These are phyloP conservation scores for Petrolisthes cinctipes DNA, from an alignment of 2,888 invertebrate genomes.

Conservation along the genomic window DNA sequence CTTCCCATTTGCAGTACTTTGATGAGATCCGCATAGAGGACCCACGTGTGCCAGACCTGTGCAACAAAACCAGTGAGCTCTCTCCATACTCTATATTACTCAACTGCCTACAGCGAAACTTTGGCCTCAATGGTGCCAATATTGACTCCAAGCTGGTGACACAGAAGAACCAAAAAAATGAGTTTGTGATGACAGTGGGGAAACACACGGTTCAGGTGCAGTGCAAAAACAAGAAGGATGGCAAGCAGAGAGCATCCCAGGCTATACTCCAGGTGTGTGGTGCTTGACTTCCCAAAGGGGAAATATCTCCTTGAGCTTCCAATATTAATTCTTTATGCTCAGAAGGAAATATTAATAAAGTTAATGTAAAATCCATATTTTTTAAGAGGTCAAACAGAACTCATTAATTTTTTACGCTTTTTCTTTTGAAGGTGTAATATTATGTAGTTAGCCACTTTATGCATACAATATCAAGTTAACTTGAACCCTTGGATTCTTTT, in stretches of 20 bases:
- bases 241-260: conserved; percentile 96
- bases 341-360: no score
- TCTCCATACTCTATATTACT: conserved; percentile 93
- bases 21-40: conserved; percentile 94
- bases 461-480: neutral
- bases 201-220: conserved; percentile 79
- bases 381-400: no score
- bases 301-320: no score
- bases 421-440: no score
- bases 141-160: conserved; percentile 89
- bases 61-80: conserved; percentile 95
- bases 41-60: conserved; percentile 93
- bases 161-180: conserved; percentile 89
- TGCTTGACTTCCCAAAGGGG: neutral
- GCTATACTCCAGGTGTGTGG: conserved; percentile 83
- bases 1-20: conserved; percentile 77
- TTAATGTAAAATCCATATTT: no score
- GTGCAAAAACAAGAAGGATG: conserved; percentile 96
- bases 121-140: conserved; percentile 89
- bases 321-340: no score
- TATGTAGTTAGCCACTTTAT: neutral
- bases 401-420: no score
- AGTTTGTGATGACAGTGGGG: conserved; percentile 94
- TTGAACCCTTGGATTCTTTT: neutral
- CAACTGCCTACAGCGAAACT: conserved; percentile 92